These are phyloP conservation scores for Taenioides sp. DNA, from an alignment of 2,797 vertebrate genomes.

Conservation along the genomic window DNA sequence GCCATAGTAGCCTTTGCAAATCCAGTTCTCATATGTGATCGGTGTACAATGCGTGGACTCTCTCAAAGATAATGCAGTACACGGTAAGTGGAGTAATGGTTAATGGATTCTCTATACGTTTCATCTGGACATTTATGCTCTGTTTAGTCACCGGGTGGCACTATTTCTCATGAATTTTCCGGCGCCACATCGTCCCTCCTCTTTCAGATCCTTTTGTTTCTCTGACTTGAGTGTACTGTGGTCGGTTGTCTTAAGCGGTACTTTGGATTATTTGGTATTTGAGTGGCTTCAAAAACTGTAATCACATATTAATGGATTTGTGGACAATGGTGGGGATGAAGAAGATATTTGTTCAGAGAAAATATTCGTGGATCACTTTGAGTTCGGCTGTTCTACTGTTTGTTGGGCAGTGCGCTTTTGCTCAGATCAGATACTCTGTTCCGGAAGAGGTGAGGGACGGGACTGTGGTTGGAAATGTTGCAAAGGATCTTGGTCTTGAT, in stretches of 20 bases:
- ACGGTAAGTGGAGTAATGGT: not conserved
- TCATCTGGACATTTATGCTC: not conserved
- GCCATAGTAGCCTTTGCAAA: too few species aligned
- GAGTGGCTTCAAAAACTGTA: not conserved
- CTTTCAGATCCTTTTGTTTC: conserved; percentile 3
- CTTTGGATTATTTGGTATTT: not conserved
- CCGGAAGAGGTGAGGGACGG: conserved; percentile 75
- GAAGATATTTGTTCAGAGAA: conserved; percentile 8
- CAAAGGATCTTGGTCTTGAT: conserved; percentile 79
- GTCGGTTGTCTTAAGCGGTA: not conserved
- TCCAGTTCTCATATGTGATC: not conserved
- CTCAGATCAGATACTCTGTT: conserved; percentile 76
- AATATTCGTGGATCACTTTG: conserved; percentile 25
- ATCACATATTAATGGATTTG: not conserved
- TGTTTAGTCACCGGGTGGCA: not conserved
- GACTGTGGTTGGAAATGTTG: conserved; percentile 76
- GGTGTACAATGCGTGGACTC: not conserved
- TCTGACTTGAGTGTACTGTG: too few species aligned
- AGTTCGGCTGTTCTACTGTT: conserved; percentile 41
- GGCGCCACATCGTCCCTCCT: not conserved
- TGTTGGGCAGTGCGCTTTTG: conserved; percentile 34
- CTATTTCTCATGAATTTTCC: not conserved
- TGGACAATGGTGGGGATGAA: conserved; percentile 45
- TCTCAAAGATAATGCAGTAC: not conserved
- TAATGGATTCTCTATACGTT: not conserved